Evolutionary conservation across 1,140 invertebrate genomes (phyloP).

Genomic region (Apis florea): DNA sequence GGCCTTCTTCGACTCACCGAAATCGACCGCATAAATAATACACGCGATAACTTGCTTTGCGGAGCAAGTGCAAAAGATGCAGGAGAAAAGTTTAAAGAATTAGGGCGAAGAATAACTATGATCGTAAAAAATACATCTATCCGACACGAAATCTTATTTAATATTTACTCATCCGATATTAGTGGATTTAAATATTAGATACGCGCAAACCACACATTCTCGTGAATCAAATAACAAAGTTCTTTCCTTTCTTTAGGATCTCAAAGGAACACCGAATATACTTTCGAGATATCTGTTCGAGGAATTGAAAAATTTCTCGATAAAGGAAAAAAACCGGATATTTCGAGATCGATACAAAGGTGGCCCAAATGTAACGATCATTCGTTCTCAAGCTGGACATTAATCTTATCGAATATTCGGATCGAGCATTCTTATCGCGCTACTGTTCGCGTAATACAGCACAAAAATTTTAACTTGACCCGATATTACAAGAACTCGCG

Average conservation of each 20-base stretch:
- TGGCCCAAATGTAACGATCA: constrained; percentile 41
- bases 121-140: not conserved
- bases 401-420: constrained; percentile 62
- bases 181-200: no score
- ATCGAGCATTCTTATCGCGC: constrained; percentile 55
- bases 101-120: not conserved
- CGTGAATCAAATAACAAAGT: no score
- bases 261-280: not conserved
- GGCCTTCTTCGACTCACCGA: constrained; percentile 78
- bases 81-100: no score
- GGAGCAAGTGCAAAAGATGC: not conserved
- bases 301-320: not conserved
- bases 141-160: not conserved
- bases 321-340: not conserved
- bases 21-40: constrained; percentile 77
- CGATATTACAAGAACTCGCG: constrained; percentile 44
- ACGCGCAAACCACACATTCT: no score
- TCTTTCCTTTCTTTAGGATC: not conserved
- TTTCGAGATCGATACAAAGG: not conserved
- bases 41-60: constrained; percentile 48
- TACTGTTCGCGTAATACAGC: constrained; percentile 51
- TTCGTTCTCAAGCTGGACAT: constrained; percentile 11
- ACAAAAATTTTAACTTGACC: constrained; percentile 53
- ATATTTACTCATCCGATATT: not conserved
- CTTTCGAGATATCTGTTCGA: not conserved